Conservation (phyloP, 2,888 invertebrate genomes). For the Caradrina clavipalpis region DNA sequence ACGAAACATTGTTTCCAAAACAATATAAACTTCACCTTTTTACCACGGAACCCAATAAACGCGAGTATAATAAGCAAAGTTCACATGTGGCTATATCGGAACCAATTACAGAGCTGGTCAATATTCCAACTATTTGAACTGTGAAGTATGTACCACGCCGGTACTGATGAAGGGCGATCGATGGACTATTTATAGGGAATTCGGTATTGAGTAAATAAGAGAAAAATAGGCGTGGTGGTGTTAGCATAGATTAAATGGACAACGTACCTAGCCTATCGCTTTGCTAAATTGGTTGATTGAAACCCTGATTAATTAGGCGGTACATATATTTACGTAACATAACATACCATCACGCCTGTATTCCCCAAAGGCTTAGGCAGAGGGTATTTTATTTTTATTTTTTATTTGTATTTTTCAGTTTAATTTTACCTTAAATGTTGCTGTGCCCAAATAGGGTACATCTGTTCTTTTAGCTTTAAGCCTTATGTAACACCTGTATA, state of each 20-base stretch:
- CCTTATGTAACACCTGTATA: too few species aligned
- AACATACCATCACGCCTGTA: too few species aligned
- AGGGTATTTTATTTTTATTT: too few species aligned
- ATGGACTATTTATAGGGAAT: slow-evolving; percentile 37
- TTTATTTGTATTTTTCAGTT: too few species aligned
- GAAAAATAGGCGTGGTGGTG: slow-evolving; percentile 20
- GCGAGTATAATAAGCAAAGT: neutral
- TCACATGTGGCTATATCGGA: neutral
- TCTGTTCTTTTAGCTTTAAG: too few species aligned
- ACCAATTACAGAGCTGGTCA: slow-evolving; percentile 13
- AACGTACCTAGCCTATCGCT: slow-evolving; percentile 4
- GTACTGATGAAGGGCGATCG: slow-evolving; percentile 23
- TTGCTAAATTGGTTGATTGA: neutral
- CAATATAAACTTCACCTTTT: neutral
- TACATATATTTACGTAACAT: too few species aligned
- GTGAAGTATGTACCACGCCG: neutral
- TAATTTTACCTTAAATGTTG: too few species aligned
- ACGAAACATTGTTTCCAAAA: too few species aligned
- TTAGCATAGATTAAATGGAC: slow-evolving; percentile 10
- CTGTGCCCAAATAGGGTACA: too few species aligned
- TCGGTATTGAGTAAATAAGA: slow-evolving; percentile 38
- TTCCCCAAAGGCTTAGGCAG: too few species aligned
- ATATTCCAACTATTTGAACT: slow-evolving; percentile 24
- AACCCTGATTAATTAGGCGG: slow-evolving; percentile 4
- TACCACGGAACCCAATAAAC: neutral